Conservation (phyloP, 2,888 invertebrate genomes). For the Agrotis ipsilon region DNA sequence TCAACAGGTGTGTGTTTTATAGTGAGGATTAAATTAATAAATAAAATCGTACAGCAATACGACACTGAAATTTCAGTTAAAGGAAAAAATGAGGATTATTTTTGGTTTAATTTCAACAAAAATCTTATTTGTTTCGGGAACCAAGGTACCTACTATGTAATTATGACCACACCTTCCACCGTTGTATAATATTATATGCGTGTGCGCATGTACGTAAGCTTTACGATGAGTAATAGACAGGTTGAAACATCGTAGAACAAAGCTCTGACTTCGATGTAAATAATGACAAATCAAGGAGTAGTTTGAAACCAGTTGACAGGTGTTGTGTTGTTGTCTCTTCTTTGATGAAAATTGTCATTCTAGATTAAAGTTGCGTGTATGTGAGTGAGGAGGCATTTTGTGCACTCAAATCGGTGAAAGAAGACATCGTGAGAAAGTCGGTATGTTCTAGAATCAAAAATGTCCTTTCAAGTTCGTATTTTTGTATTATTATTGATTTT, state of each 20-base stretch:
- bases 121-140: background rate
- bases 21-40: too few species aligned
- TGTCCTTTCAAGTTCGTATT: too few species aligned
- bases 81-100: background rate
- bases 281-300: background rate
- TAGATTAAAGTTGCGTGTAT: background rate
- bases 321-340: conserved; percentile 5
- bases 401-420: too few species aligned
- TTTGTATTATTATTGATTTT: too few species aligned
- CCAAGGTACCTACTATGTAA: background rate
- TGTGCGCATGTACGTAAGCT: conserved; percentile 37
- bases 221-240: conserved; percentile 39
- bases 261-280: conserved; percentile 31
- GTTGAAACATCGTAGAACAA: conserved; percentile 38
- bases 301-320: background rate
- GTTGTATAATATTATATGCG: conserved; percentile 29
- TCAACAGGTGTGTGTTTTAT: too few species aligned
- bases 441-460: too few species aligned
- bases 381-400: background rate
- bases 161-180: conserved; percentile 37
- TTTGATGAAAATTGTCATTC: conserved; percentile 9
- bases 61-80: background rate
- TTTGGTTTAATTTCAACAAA: background rate
- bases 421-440: too few species aligned
- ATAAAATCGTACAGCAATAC: too few species aligned